These are phyloP conservation scores for Nestor notabilis DNA, from an alignment of 2,113 vertebrate species.

Conservation along the genomic window DNA sequence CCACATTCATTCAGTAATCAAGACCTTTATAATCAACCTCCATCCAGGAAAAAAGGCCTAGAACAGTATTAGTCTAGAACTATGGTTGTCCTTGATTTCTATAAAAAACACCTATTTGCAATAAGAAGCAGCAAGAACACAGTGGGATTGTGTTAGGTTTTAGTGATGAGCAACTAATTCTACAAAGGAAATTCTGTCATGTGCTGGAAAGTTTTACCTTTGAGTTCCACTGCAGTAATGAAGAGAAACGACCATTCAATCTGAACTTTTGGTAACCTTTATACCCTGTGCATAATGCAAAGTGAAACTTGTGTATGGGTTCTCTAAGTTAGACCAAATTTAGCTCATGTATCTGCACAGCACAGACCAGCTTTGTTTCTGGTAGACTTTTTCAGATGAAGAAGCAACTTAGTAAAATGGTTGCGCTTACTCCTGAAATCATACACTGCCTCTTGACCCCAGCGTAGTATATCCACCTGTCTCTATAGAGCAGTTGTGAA, in stretches of 20 bases:
- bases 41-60: background rate
- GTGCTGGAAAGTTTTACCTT: background rate
- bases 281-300: background rate
- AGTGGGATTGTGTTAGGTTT: background rate
- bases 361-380: background rate
- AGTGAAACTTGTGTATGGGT: background rate
- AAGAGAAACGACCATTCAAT: background rate
- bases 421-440: background rate
- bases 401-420: background rate
- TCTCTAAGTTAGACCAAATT: background rate
- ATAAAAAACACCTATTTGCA: background rate
- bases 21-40: background rate
- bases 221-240: background rate
- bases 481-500: background rate
- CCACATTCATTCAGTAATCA: background rate
- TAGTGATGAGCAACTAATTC: background rate
- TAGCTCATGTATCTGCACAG: background rate
- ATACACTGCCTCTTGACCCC: background rate
- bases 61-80: background rate
- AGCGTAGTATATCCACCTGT: accelerated
- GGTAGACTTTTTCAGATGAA: background rate
- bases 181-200: background rate
- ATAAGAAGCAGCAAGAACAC: background rate
- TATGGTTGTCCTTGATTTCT: background rate
- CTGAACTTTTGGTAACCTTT: background rate